phyloP scores from a whole-genome alignment of 2,888 invertebrate species.

The Drosophila gaucha region DNA sequence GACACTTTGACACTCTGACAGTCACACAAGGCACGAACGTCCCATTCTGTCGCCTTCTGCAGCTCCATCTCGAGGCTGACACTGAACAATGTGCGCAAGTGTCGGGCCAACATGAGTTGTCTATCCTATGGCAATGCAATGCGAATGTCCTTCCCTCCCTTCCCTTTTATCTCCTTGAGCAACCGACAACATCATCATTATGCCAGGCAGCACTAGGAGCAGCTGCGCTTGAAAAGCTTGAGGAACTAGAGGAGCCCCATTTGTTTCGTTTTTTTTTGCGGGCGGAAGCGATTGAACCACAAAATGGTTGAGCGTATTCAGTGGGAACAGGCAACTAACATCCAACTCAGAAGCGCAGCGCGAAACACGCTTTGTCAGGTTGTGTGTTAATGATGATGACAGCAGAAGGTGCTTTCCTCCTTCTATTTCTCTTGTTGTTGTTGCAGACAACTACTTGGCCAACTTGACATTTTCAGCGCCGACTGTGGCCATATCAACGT shows the following conservation, averaged over 20 bases:
- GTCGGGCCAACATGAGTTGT: conserved; percentile 26
- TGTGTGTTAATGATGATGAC: conserved; percentile 56
- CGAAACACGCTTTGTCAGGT: conserved; percentile 16
- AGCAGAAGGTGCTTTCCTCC: conserved; percentile 20
- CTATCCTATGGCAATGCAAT: conserved; percentile 10
- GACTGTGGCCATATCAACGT: conserved; percentile 13
- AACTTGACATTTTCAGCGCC: conserved; percentile 22
- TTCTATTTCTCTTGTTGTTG: not conserved
- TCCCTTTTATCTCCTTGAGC: not conserved
- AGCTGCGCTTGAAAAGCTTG: not conserved
- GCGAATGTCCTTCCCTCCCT: conserved; percentile 1
- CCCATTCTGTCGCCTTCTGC: conserved; percentile 5
- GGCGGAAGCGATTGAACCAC: conserved; percentile 45
- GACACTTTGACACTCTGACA: conserved; percentile 16
- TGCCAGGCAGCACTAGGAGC: not conserved
- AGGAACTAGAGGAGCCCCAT: conserved; percentile 5
- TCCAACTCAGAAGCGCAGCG: conserved; percentile 31
- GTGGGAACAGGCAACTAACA: conserved; percentile 28
- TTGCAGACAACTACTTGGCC: conserved; percentile 16
- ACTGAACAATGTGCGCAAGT: conserved; percentile 46
- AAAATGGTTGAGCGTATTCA: conserved; percentile 22
- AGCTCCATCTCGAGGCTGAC: conserved; percentile 26
- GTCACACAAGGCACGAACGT: conserved; percentile 26
- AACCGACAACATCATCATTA: conserved; percentile 28
- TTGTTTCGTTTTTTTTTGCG: conserved; percentile 24